These are phyloP conservation scores for Huso huso DNA, from an alignment of 2,797 vertebrate genomes.

Conservation along the genomic window DNA sequence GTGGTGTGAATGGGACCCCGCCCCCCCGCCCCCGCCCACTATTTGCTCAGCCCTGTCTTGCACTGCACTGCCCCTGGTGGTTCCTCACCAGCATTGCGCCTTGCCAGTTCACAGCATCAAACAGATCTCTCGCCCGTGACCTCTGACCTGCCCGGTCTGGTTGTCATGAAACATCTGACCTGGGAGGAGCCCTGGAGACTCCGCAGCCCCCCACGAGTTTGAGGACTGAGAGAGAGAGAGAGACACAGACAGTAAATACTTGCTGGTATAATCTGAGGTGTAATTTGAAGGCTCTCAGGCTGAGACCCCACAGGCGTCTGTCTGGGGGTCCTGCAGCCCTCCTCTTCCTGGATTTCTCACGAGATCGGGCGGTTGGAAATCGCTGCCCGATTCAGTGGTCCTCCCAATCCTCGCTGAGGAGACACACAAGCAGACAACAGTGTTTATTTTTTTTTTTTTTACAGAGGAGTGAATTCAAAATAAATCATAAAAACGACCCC, in stretches of 20 bases:
- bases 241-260: conserved; percentile 1
- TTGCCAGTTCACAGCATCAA: conserved; percentile 65
- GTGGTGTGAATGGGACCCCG: too few relatives aligned
- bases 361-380: conserved; percentile 38
- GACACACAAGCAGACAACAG: background rate
- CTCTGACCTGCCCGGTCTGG: background rate
- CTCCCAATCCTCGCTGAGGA: conserved; percentile 31
- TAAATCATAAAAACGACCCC: too few relatives aligned
- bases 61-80: conserved; percentile 1
- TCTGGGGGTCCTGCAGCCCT: conserved; percentile 23
- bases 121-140: conserved; percentile 55
- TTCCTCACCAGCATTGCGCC: conserved; percentile 68
- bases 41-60: background rate
- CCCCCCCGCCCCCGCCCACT: too few relatives aligned
- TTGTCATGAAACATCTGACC: background rate
- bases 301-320: conserved; percentile 37
- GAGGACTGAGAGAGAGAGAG: conserved; percentile 47
- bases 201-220: conserved; percentile 40
- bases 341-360: conserved; percentile 27
- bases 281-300: background rate
- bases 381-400: conserved; percentile 37
- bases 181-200: conserved; percentile 18
- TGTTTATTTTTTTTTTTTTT: background rate
- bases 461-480: background rate
- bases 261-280: too few relatives aligned